Base-by-base conservation (phyloP, 2,797 vertebrate genomes). In the Limosa lapponica region DNA sequence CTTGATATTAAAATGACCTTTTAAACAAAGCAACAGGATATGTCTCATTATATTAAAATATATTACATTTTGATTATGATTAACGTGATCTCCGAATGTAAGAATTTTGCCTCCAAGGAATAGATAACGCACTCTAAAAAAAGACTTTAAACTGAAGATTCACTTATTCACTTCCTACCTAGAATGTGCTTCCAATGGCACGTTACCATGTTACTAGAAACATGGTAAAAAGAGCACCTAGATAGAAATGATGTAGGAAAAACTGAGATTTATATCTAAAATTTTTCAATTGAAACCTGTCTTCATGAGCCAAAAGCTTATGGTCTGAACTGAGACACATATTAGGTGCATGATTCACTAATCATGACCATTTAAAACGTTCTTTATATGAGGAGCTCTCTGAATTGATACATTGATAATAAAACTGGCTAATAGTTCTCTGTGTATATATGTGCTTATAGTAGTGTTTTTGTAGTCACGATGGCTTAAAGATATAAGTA, bases 1-100 rank as follows among this genome's bases (percentile, higher is more conserved):
- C 46, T 88, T 92, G 52, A 82, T 94, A 94, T 80, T 87, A 91
- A 88, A 93, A 90, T 52, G 37, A 67, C 44, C 62, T 92, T 95
- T 96, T 74, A 23, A 59, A 67, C 30, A 84, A 81, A 87, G 49
- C 24, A 87, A 81, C 36, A 78, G 64, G 67, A 72, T 93, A 87
- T 11, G 10, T 23, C 54, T 92, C 65, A n/a, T 77, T 79, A 30
- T 70, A 82, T 57, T 73, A 92, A 75, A 90, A 66, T 24, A 71
- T 14, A 17, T n/a, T 72, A 36, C 27, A 49, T 48, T 93, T 85
- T 49, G 16, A 54, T 77, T 62, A 82, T 41, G 58, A 73, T 69
- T 73, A 54, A 83, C 0, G 3, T 4, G 2, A 84, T 57, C 16
- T 11, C 36, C 64, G 34, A 89, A 59, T 11, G 1, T 32, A 78